Evolutionary conservation across 2,888 invertebrate species (phyloP), one percentile per base, ranked within the genome.

Genomic region (Tuta absoluta): DNA sequence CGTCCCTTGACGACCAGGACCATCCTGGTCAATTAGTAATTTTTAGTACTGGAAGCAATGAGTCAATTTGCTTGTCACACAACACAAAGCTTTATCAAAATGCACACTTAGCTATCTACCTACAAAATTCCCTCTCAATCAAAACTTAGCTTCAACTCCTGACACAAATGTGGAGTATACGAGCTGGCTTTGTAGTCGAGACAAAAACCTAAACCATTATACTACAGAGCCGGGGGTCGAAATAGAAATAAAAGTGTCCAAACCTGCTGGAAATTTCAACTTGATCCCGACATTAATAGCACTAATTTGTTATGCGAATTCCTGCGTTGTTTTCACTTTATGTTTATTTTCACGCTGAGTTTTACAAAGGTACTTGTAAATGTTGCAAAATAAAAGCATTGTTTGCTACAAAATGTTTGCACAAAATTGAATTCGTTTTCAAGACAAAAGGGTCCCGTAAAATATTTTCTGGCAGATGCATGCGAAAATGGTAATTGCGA

Each of bases 171-270:
- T n/a, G 24, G 45, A 41, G 19, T 14, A 41, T 24, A 4, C 59
- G 59, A 14, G n/a, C 21, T 23, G 19, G 38, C 17, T 41, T 60
- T 60, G 59, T 60, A 41, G 10, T 14, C 11, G 12, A 60, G 59
- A 45, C 59, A 60, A 60, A 58, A 60, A 60, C 59, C 45, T 41
- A 60, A 12, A 33, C 59, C 23, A 45, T 60, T 60, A 21, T 60
- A 45, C 41, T 45, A 45, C 19, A 1, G 23, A 12, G n/a, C n/a
- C 3, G 28, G n/a, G 28, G 24, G 21, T n/a, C 14, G 59, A 59
- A 59, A 59, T 21, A 41, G 59, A 17, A 60, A 60, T 41, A 60
- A 60, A 45, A 14, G 21, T 23, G 17, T 33, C 19, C 24, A 41
- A 41, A 60, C 59, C 59, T 23, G 59, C 23, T 23, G 45, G 45